Base-by-base conservation (phyloP, 2,113 vertebrate genomes). In the Thamnaconus septentrionalis region DNA sequence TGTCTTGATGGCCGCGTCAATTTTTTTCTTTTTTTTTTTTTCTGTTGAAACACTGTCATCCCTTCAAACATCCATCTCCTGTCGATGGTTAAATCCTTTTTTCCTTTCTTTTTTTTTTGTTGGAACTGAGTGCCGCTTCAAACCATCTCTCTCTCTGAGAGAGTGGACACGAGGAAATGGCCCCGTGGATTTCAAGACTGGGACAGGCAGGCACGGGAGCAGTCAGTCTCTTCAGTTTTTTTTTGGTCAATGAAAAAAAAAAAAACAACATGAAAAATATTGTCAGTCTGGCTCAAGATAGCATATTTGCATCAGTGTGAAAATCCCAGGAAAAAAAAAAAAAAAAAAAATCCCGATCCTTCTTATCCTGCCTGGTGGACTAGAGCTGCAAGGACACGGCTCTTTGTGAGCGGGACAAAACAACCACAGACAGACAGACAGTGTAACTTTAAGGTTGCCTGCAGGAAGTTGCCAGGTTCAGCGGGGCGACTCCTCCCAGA, bases 401-500 rank as follows among this genome's bases (percentile, higher is more conserved):
- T 31, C 18, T 2, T 31, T 31, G 18, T 31, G 18, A 31, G 18
- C 18, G 18, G 18, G 18, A 31, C 18, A 31, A 31, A 31, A 31
- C 18, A 3, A 44, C 8, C 31, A 9, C n/a, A 31, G 50, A 3
- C 8, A 6, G 8, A 31, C 5, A 48, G 47, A 60, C 59, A 55
- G 58, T 41, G 60, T 7, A 4, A n/a, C 47, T 57, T 48, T 8
- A 2, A 61, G 51, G 52, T 59, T 50, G 61, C 65, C 50, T 54
- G 18, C 59, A 70, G 76, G 39, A 41, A 45, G 64, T 54, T 50
- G 41, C 44, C 54, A 57, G 52, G 53, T 61, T 45, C 11, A 54
- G 66, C 54, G 45, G 66, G 64, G 56, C 59, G 50, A 53, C 70
- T 45, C 1, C 78, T 78, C 74, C 76, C 82, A 6, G 61, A 72